Percentiles rank a stretch among this genome's conserved stretches.
These are phyloP conservation scores for Chydorus sphaericus DNA, from an alignment of 2,888 invertebrate genomes.

Conservation along the genomic window DNA sequence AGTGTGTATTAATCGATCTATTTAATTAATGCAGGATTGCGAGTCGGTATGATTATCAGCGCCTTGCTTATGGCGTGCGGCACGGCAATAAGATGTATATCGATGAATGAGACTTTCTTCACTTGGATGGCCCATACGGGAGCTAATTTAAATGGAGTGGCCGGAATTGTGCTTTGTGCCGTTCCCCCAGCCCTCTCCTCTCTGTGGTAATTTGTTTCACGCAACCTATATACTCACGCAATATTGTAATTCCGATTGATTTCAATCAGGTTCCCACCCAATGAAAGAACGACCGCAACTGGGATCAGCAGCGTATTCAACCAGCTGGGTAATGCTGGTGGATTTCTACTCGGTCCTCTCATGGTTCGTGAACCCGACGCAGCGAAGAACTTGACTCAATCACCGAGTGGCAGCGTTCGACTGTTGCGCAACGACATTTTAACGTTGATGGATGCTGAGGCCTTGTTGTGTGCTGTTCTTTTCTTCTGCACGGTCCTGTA, in stretches of 20 bases:
- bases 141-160: slow-evolving; percentile 16
- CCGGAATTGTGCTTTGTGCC: slow-evolving; percentile 15
- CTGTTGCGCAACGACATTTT: slow-evolving; percentile 17
- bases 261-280: slow-evolving; percentile 15
- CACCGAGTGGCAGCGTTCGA: background rate
- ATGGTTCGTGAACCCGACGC: slow-evolving; percentile 15
- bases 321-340: slow-evolving; percentile 21
- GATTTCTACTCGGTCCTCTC: slow-evolving; percentile 20
- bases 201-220: background rate
- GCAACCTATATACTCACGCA: background rate
- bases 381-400: background rate
- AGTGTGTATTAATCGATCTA: background rate
- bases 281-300: slow-evolving; percentile 17
- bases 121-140: slow-evolving; percentile 14
- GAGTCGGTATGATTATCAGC: slow-evolving; percentile 11
- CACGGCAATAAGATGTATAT: slow-evolving; percentile 14
- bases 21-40: slow-evolving; percentile 3
- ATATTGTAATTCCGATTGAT: no score
- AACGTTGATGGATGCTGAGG: slow-evolving; percentile 18
- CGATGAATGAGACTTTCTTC: slow-evolving; percentile 11
- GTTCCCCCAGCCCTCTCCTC: slow-evolving; percentile 16
- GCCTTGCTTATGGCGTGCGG: slow-evolving; percentile 13
- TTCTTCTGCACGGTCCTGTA: slow-evolving; percentile 15
- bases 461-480: slow-evolving; percentile 16
- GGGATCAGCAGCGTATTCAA: slow-evolving; percentile 17